A percentile compares a stretch with the other conserved stretches of the same genome.
Evolutionary conservation across 30 jellyfish, hydroid and myxozoan species (phyloP).

Genomic region (Mastigias papua): DNA sequence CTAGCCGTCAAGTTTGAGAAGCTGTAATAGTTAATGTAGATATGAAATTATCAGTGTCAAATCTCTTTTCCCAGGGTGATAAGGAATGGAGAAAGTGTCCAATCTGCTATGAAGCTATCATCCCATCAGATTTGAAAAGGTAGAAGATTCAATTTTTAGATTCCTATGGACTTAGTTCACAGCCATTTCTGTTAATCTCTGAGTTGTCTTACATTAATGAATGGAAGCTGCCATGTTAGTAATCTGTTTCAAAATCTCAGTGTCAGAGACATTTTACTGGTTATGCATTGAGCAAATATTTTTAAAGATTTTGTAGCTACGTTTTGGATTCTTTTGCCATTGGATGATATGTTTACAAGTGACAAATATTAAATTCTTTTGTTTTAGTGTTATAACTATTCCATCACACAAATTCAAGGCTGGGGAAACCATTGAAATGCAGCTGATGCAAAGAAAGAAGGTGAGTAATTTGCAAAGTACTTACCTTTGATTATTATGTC

Average conservation of each 20-base stretch:
- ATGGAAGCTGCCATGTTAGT: too few relatives aligned
- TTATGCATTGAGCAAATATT: too few relatives aligned
- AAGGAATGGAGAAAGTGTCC: slow-evolving; percentile 90
- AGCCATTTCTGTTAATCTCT: not conserved
- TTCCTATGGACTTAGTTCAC: not conserved
- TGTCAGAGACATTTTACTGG: too few relatives aligned
- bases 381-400: slow-evolving; percentile 66
- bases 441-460: slow-evolving; percentile 87
- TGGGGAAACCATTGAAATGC: slow-evolving; percentile 81
- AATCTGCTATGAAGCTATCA: slow-evolving; percentile 84
- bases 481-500: not conserved
- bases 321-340: not conserved
- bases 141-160: not conserved
- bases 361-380: not conserved
- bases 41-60: too few relatives aligned
- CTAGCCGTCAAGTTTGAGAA: too few relatives aligned
- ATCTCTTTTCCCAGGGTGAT: slow-evolving; percentile 62
- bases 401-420: slow-evolving; percentile 61
- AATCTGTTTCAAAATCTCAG: too few relatives aligned
- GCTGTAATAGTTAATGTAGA: too few relatives aligned
- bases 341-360: too few relatives aligned
- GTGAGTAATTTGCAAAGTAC: slow-evolving; percentile 11
- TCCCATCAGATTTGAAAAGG: slow-evolving; percentile 87
- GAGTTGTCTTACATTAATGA: too few relatives aligned
- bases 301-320: too few relatives aligned